A percentile compares a stretch with the other conserved stretches of the same genome.
Conservation (phyloP, 2,113 vertebrate species). For the Tragelaphus imberbis region DNA sequence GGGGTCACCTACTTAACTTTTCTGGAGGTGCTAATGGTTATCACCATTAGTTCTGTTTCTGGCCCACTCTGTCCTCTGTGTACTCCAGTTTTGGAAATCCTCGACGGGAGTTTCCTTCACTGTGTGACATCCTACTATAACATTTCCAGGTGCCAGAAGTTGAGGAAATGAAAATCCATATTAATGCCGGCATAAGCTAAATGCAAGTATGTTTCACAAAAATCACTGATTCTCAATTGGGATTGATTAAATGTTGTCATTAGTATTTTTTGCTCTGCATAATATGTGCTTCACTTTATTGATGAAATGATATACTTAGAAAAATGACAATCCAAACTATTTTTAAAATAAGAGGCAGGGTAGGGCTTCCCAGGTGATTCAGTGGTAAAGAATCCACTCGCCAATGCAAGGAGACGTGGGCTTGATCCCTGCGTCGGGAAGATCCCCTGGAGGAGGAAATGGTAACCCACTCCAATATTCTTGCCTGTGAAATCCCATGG, state of each 20-base stretch:
- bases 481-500: background rate
- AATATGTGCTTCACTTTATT: background rate
- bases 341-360: background rate
- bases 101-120: background rate
- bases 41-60: background rate
- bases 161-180: conserved; percentile 38
- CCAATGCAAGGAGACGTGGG: background rate
- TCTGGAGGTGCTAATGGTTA: background rate
- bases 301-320: background rate
- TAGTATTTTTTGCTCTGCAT: background rate
- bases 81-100: background rate
- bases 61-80: background rate
- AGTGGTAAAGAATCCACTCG: background rate
- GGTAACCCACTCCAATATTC: background rate
- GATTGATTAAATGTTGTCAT: background rate
- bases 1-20: background rate
- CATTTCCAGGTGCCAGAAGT: background rate
- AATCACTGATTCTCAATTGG: background rate
- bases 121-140: background rate
- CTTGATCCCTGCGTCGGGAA: accelerated
- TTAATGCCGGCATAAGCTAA: background rate
- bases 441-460: background rate
- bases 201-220: background rate
- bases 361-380: background rate
- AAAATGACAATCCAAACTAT: conserved; percentile 7